Evolutionary conservation across 2,797 vertebrate species (phyloP).

Genomic region (Tauraco hartlaubi): DNA sequence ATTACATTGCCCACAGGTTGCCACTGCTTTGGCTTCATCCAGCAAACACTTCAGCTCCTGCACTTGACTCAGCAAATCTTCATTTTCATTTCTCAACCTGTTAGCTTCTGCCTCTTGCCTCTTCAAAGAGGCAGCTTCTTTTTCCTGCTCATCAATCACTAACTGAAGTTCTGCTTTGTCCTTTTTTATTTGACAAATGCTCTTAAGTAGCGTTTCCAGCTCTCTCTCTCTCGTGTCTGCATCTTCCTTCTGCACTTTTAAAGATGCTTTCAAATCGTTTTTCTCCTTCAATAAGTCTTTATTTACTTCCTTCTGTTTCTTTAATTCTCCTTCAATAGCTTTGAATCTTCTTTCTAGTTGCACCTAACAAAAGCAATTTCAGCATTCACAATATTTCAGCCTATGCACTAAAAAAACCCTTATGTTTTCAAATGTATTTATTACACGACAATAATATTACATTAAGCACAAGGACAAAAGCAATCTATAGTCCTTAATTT

Average conservation of each 20-base stretch:
- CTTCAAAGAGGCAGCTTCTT: conserved; percentile 78
- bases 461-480: conserved; percentile 68
- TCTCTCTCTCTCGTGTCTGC: conserved; percentile 78
- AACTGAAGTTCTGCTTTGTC: conserved; percentile 75
- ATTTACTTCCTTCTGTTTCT: conserved; percentile 83
- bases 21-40: conserved; percentile 82
- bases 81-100: conserved; percentile 69
- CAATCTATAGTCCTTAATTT: conserved; percentile 57
- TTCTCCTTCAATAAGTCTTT: conserved; percentile 82
- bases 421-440: conserved; percentile 40
- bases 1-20: conserved; percentile 59
- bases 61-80: conserved; percentile 80
- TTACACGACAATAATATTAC: conserved; percentile 47
- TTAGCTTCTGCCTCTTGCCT: conserved; percentile 77
- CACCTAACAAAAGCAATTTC: conserved; percentile 68
- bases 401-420: not conserved
- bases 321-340: conserved; percentile 73
- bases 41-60: conserved; percentile 82
- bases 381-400: not conserved
- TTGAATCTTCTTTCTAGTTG: conserved; percentile 73
- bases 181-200: conserved; percentile 78
- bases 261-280: conserved; percentile 78
- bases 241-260: conserved; percentile 79
- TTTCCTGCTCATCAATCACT: conserved; percentile 80
- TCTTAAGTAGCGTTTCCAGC: conserved; percentile 76